Evolutionary conservation across 2,888 invertebrate species (phyloP).

Genomic region (Tinea trinotella): DNA sequence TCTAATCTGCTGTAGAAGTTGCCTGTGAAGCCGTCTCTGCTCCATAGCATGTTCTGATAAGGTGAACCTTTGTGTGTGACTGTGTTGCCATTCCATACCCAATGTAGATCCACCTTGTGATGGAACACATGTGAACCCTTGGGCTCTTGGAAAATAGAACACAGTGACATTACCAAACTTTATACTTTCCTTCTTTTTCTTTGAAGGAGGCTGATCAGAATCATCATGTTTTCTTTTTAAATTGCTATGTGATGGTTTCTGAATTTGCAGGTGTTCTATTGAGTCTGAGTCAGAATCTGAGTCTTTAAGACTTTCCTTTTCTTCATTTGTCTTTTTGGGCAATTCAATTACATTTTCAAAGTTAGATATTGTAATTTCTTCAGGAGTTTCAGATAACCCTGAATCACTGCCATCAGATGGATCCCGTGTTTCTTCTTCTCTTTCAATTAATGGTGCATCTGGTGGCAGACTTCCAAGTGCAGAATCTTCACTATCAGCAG

Average conservation of each 20-base stretch:
- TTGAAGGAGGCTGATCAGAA: slow-evolving; percentile 55
- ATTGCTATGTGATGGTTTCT: slow-evolving; percentile 68
- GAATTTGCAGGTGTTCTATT: neutral
- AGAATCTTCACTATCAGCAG: slow-evolving; percentile 75
- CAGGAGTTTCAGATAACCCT: slow-evolving; percentile 81
- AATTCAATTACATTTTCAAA: slow-evolving; percentile 36
- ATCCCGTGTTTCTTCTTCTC: slow-evolving; percentile 75
- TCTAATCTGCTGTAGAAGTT: slow-evolving; percentile 81
- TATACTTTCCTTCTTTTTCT: slow-evolving; percentile 85
- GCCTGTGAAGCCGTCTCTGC: slow-evolving; percentile 88
- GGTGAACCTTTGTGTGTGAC: slow-evolving; percentile 82
- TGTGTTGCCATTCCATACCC: slow-evolving; percentile 88
- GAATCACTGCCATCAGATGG: slow-evolving; percentile 89
- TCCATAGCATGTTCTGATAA: slow-evolving; percentile 91
- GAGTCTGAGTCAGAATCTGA: neutral
- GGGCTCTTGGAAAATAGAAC: slow-evolving; percentile 93
- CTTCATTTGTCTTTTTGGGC: neutral
- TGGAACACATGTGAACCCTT: slow-evolving; percentile 93
- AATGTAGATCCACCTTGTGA: slow-evolving; percentile 93
- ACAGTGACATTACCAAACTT: slow-evolving; percentile 94
- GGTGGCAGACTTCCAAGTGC: slow-evolving; percentile 75
- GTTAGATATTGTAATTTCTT: slow-evolving; percentile 62
- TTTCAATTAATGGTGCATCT: slow-evolving; percentile 51
- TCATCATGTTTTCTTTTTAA: slow-evolving; percentile 76
- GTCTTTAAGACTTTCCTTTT: neutral